Evolutionary conservation across 2,888 invertebrate genomes (phyloP).

Genomic region (Encarsia formosa): DNA sequence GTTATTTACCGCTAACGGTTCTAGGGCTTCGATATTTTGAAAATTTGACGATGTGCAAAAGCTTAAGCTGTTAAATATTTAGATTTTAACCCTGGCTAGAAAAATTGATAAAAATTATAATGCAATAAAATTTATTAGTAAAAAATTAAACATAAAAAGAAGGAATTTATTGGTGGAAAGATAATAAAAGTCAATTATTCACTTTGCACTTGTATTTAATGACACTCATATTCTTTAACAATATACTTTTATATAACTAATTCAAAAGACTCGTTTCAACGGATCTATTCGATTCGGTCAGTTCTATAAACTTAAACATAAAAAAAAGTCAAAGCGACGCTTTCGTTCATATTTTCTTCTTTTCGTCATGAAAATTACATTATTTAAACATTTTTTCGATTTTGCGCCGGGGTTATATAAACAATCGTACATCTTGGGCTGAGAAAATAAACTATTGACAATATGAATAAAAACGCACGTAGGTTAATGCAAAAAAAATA

Average conservation of each 20-base stretch:
- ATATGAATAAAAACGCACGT: no score
- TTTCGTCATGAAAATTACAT: constrained; percentile 6
- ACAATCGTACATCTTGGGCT: constrained; percentile 25
- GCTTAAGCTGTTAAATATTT: no score
- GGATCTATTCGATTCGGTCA: constrained; percentile 17
- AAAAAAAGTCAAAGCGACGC: constrained; percentile 27
- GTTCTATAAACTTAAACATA: constrained; percentile 18
- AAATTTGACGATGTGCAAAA: no score
- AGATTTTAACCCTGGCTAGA: no score
- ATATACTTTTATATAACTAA: constrained; percentile 31
- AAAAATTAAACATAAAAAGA: not conserved
- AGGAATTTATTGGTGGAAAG: constrained; percentile 7
- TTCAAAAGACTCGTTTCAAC: constrained; percentile 21
- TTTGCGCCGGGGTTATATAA: constrained; percentile 23
- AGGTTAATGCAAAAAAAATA: no score
- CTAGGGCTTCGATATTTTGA: no score
- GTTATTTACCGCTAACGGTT: no score
- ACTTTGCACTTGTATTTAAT: constrained; percentile 44
- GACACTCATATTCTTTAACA: constrained; percentile 36
- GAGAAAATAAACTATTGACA: constrained; percentile 42
- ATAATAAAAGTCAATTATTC: constrained; percentile 17
- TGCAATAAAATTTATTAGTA: no score
- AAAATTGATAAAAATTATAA: no score
- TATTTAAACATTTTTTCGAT: not conserved
- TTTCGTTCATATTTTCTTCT: not conserved